Evolutionary conservation across 2,888 invertebrate genomes (phyloP).

Genomic region (Lobophora halterata): DNA sequence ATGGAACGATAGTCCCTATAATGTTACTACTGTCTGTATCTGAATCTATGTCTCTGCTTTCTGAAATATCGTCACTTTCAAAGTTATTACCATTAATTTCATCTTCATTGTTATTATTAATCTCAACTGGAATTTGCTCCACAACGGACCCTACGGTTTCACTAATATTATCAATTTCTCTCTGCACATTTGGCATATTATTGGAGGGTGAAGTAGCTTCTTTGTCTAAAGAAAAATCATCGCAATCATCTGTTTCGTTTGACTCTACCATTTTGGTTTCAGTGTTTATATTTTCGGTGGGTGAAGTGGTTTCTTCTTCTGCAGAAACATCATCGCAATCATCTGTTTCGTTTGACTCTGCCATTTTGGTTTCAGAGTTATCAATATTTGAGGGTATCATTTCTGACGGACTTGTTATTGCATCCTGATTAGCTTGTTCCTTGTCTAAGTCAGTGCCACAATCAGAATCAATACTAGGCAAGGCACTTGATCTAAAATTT

Average conservation of each 20-base stretch:
- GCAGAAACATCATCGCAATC: constrained; percentile 4
- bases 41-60: no score
- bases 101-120: constrained; percentile 16
- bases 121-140: no score
- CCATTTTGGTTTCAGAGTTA: neutral
- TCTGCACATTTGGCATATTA: no score
- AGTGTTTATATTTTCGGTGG: neutral
- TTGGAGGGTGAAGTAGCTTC: neutral
- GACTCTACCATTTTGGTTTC: neutral
- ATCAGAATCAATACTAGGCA: neutral
- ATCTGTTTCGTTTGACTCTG: neutral
- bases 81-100: no score
- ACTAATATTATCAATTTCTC: no score
- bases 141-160: no score
- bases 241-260: constrained; percentile 3
- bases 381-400: constrained; percentile 3
- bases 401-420: constrained; percentile 16
- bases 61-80: no score
- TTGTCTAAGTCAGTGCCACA: neutral
- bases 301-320: constrained; percentile 4
- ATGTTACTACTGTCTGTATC: no score
- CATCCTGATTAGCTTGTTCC: constrained; percentile 8
- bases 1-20: no score
- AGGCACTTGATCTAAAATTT: neutral
- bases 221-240: constrained; percentile 7